Percentiles rank a stretch among this genome's conserved stretches.
These are phyloP conservation scores for Vanessa cardui DNA, from an alignment of 2,888 invertebrate genomes.

Conservation along the genomic window DNA sequence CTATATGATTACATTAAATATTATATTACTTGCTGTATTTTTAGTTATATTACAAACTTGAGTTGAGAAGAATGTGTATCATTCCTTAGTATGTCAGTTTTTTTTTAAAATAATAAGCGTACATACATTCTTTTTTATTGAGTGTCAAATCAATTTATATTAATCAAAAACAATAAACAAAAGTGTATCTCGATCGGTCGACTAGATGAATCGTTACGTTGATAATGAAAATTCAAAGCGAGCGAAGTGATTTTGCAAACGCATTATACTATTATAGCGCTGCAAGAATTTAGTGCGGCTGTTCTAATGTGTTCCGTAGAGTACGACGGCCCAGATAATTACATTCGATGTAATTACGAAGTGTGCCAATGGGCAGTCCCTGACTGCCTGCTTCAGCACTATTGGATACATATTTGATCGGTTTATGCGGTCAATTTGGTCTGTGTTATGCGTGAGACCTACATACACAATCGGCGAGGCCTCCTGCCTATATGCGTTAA, in stretches of 20 bases:
- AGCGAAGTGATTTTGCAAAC: slow-evolving; percentile 29
- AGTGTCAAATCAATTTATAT: too few relatives aligned
- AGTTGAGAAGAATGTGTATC: too few relatives aligned
- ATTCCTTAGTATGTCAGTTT: too few relatives aligned
- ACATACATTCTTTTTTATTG: too few relatives aligned
- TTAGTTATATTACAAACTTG: too few relatives aligned
- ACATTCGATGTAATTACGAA: slow-evolving; percentile 49
- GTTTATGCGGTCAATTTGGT: slow-evolving; percentile 47
- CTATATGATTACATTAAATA: too few relatives aligned
- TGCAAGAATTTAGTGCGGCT: slow-evolving; percentile 45
- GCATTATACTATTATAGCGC: slow-evolving; percentile 28
- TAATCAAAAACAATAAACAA: neutral
- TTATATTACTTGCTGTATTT: too few relatives aligned
- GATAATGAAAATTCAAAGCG: slow-evolving; percentile 23
- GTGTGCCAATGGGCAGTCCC: slow-evolving; percentile 52
- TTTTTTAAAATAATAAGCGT: neutral
- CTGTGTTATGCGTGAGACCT: slow-evolving; percentile 44
- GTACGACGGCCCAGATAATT: slow-evolving; percentile 46
- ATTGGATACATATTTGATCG: slow-evolving; percentile 46
- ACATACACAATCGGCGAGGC: slow-evolving; percentile 38
- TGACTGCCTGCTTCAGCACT: slow-evolving; percentile 32
- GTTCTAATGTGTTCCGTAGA: slow-evolving; percentile 42
- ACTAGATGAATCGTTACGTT: slow-evolving; percentile 29
- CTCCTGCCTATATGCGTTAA: slow-evolving; percentile 34
- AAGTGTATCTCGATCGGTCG: neutral